phyloP scores from a whole-genome alignment of 2,113 vertebrate species.

The Aix galericulata region DNA sequence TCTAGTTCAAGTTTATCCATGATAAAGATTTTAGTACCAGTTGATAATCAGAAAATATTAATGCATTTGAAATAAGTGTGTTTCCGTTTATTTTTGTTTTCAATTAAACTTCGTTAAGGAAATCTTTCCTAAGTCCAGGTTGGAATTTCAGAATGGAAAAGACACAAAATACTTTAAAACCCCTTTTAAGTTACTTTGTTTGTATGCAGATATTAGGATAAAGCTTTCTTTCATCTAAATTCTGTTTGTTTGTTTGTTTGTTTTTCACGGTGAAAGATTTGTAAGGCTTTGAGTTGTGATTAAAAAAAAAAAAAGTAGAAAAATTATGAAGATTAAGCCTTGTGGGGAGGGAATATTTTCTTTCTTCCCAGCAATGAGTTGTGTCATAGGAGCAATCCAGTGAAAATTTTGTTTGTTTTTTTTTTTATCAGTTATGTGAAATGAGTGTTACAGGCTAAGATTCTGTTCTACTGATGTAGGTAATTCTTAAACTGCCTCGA shows the following conservation, averaged over 20 bases:
- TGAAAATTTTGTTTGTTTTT: background rate
- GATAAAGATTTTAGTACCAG: background rate
- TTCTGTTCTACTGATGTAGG: background rate
- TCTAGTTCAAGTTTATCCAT: background rate
- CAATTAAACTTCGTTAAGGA: background rate
- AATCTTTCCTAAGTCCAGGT: background rate
- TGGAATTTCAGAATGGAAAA: background rate
- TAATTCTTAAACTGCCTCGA: conserved; percentile 4
- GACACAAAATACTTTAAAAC: background rate
- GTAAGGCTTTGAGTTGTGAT: background rate
- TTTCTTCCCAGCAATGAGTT: background rate
- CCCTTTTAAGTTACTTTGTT: background rate
- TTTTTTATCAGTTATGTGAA: background rate
- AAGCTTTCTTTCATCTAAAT: background rate
- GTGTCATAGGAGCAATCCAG: background rate
- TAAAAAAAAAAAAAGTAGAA: background rate
- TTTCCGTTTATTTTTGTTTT: background rate
- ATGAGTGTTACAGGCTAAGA: background rate
- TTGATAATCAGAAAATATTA: background rate
- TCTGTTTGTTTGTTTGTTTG: background rate
- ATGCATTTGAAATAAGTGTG: background rate
- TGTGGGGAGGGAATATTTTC: background rate
- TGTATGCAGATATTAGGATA: background rate
- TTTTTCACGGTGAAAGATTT: background rate
- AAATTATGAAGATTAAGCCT: background rate